Base-by-base conservation (phyloP, 1,140 invertebrate genomes). In the Drosophila bocqueti region DNA sequence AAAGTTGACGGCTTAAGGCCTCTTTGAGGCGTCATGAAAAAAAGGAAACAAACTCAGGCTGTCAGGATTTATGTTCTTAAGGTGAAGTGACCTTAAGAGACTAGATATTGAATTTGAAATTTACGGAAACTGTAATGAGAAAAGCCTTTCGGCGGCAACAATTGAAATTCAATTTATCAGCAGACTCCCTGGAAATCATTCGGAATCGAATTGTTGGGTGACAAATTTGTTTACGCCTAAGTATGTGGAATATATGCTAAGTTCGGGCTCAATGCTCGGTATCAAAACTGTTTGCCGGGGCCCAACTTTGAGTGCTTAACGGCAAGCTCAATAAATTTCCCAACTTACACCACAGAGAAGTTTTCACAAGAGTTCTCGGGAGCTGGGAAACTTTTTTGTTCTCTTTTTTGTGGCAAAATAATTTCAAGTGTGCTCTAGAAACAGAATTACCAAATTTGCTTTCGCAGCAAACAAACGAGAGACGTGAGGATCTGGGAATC, bases 51-150 rank as follows among this genome's bases (percentile, higher is more conserved):
- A 73, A 52, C 50, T 74, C 42, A 42, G 77, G 71, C 57, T 74
- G 71, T 71, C 73, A 42, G 67, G 82, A 84, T 69, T 81, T 84
- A 85, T 84, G 61, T 64, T 43, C 61, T 64, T 60, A 40, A 55
- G 71, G 68, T 66, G 64, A 55, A 83, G 54, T 67, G 58, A 84
- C 77, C 64, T 52, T n/a, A 38, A 63, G 29, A 42, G 42, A 45
- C 45, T 60, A 73, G 66, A 65, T 58, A 74, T 73, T 68, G 82
- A 73, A 68, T 57, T 71, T 50, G 36, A 24, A 60, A 61, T 26
- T 26, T 36, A 1, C 29, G 24, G 26, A 38, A 43, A 13, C 29
- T 52, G 45, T 74, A 73, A 74, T 52, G 46, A 50, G 34, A 38
- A 52, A 42, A 60, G 46, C 31, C 46, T 26, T 59, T 43, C 47